Conservation (phyloP, 2,113 vertebrate species). For the Axis porcinus region DNA sequence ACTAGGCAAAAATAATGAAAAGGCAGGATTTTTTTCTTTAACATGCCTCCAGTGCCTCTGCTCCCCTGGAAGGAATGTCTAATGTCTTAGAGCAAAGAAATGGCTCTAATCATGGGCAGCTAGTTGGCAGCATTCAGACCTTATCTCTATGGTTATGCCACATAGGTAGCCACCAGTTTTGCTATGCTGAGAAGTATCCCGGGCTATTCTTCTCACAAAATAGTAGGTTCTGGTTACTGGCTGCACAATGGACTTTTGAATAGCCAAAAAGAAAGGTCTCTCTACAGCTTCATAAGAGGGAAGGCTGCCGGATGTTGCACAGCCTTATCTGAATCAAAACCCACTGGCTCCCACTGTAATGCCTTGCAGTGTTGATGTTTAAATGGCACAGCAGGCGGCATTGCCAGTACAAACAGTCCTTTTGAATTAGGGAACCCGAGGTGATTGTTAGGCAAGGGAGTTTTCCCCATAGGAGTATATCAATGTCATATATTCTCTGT, state of each 20-base stretch:
- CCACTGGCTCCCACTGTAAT: not conserved
- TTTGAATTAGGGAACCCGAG: not conserved
- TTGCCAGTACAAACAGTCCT: not conserved
- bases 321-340: not conserved
- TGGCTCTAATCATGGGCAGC: not conserved
- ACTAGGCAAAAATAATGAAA: not conserved
- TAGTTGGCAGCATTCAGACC: not conserved
- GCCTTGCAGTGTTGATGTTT: not conserved
- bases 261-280: not conserved
- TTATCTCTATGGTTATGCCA: not conserved
- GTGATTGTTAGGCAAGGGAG: not conserved
- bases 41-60: not conserved
- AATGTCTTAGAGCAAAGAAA: not conserved
- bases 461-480: not conserved
- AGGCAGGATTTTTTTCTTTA: not conserved
- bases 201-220: not conserved
- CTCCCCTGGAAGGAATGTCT: not conserved
- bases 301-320: not conserved
- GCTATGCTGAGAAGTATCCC: not conserved
- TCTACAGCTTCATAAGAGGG: not conserved
- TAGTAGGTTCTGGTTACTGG: conserved; percentile 14
- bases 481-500: not conserved
- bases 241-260: not conserved
- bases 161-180: not conserved
- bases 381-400: not conserved